phyloP scores from a whole-genome alignment of 2,797 vertebrate species.

The Falco berigora region DNA sequence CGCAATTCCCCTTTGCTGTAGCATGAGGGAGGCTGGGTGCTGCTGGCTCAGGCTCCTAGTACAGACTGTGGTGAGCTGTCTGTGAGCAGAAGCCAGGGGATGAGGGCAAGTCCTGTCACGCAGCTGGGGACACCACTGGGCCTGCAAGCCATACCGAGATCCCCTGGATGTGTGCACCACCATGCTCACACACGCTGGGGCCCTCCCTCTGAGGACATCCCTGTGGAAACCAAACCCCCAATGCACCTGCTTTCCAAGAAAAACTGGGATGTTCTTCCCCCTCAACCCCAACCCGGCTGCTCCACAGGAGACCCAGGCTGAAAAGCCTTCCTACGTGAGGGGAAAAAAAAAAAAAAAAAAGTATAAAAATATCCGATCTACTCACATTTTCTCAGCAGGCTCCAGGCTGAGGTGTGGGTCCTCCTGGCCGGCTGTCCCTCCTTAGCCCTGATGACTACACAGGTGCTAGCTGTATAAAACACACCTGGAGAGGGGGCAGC shows the following conservation, averaged over 20 bases:
- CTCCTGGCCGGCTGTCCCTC: rapidly evolving
- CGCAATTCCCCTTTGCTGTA: rapidly evolving
- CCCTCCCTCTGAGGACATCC: too few species aligned
- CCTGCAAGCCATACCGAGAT: rapidly evolving
- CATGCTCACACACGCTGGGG: rapidly evolving
- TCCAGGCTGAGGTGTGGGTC: rapidly evolving
- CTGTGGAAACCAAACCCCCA: background rate
- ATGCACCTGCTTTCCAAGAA: rapidly evolving
- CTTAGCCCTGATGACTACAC: background rate
- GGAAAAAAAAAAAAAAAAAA: background rate
- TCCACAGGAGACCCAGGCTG: rapidly evolving
- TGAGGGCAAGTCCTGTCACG: background rate
- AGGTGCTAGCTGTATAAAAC: background rate
- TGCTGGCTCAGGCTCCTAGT: background rate
- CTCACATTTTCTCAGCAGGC: background rate
- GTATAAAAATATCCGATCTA: rapidly evolving
- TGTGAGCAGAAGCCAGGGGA: background rate
- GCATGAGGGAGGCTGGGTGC: rapidly evolving
- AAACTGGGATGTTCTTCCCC: rapidly evolving
- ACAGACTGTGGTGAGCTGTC: rapidly evolving
- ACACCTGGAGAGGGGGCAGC: background rate
- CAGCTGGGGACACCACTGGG: rapidly evolving
- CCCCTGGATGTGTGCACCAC: rapidly evolving
- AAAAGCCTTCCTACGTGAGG: rapidly evolving
- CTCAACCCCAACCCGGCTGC: background rate